phyloP scores from a whole-genome alignment of 2,113 vertebrate species.

The Phylloscopus trochilus region DNA sequence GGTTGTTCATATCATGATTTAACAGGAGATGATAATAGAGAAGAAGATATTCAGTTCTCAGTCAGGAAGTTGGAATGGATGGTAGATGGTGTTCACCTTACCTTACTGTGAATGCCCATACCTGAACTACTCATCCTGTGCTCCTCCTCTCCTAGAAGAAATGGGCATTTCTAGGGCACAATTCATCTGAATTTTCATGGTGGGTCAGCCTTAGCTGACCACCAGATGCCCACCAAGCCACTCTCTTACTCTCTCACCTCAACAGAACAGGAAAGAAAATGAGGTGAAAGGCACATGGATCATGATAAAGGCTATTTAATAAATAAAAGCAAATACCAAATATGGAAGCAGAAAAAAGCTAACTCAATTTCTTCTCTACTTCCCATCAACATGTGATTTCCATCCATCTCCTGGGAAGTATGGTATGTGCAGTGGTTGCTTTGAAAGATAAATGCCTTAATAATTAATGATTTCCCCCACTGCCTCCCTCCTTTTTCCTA shows the following conservation, averaged over 20 bases:
- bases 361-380: background rate
- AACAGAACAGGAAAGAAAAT: background rate
- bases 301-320: background rate
- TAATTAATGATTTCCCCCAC: accelerated
- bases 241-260: background rate
- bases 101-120: background rate
- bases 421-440: accelerated
- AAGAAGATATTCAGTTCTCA: background rate
- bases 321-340: background rate
- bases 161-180: accelerated
- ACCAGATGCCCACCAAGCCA: background rate
- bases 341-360: background rate
- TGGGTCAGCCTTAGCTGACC: background rate
- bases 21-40: background rate
- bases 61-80: background rate
- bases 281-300: background rate
- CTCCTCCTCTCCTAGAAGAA: background rate
- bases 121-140: background rate
- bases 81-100: background rate
- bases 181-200: background rate
- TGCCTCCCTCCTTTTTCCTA: background rate
- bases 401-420: background rate
- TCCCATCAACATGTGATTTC: background rate
- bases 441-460: background rate
- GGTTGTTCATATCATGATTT: background rate